A percentile compares a stretch with the other conserved stretches of the same genome.
These are phyloP conservation scores for Gymnarchus niloticus DNA, from an alignment of 2,113 vertebrate species.

Conservation along the genomic window DNA sequence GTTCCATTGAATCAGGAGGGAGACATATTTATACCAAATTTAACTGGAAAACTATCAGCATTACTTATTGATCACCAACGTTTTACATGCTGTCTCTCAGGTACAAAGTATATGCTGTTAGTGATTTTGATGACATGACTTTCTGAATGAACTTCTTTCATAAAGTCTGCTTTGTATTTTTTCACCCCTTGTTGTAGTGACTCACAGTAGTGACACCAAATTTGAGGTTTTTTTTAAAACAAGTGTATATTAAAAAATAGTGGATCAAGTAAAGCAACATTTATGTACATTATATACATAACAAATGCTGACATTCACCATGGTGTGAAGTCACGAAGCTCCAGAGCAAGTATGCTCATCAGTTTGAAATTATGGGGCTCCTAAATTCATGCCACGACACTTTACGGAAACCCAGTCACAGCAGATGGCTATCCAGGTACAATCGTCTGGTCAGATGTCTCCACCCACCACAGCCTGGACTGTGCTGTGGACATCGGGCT, in stretches of 20 bases:
- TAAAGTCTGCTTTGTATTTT: background rate
- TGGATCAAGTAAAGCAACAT: background rate
- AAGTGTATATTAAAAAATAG: background rate
- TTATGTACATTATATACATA: background rate
- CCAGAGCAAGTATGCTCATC: no score
- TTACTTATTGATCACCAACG: background rate
- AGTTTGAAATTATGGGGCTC: no score
- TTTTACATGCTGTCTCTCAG: background rate
- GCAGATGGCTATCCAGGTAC: background rate
- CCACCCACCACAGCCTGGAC: no score
- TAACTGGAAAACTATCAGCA: background rate
- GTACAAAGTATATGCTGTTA: background rate
- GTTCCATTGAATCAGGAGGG: background rate
- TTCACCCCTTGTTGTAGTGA: background rate
- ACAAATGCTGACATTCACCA: background rate
- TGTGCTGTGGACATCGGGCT: no score
- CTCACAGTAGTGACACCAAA: no score
- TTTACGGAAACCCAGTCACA: background rate
- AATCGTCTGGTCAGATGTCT: no score
- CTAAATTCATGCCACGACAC: no score
- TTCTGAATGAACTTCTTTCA: slow-evolving; percentile 3
- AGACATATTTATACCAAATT: background rate
- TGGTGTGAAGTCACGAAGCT: background rate
- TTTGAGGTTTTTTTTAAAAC: no score
- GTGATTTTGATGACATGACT: background rate